Evolutionary conservation across 2,888 invertebrate genomes (phyloP), one percentile per base, ranked within the genome.

Genomic region (Melolontha melolontha): DNA sequence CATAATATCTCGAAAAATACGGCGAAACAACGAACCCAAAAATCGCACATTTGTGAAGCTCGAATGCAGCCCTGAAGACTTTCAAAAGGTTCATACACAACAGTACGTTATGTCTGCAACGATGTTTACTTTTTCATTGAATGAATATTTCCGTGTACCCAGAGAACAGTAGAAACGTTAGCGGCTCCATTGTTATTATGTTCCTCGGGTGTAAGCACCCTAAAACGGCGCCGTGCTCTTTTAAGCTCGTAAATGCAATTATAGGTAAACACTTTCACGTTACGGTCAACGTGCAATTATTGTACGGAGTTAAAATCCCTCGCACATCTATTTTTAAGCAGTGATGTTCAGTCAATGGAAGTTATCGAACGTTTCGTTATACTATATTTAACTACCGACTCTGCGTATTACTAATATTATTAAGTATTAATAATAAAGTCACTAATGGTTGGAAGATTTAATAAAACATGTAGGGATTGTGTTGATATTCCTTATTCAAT

Each of bases 111-210:
- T 17, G 17, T 1, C 16, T 17, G 49, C 49, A 34, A 34, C 22
- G 17, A 49, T 49, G 22, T 49, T 49, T 49, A 49, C 49, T 49
- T 22, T 49, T 49, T 49, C n/a, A 49, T 49, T 22, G 49, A 49
- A 49, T 49, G 49, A 49, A 16, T 17, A 49, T 49, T 49, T 49
- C n/a, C 17, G 10, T 17, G 17, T 11, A 22, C 16, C 5, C 11
- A 1, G 17, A 22, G 8, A 17, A 22, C 49, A 5, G 49, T 17
- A 16, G 49, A 17, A 16, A 10, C 49, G 22, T 22, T 10, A 17
- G 10, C 17, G 17, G 22, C 8, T 49, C 49, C 1, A 49, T 49
- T 49, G 49, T 49, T 49, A 49, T 49, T 17, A 17, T 6, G 8
- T 10, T 49, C 16, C 17, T 17, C 17, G 17, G 1, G 11, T 11